Evolutionary conservation across 2,113 vertebrate species (phyloP), one percentile per base, ranked within the genome.

Genomic region (Ptilorrhoa leucosticta): DNA sequence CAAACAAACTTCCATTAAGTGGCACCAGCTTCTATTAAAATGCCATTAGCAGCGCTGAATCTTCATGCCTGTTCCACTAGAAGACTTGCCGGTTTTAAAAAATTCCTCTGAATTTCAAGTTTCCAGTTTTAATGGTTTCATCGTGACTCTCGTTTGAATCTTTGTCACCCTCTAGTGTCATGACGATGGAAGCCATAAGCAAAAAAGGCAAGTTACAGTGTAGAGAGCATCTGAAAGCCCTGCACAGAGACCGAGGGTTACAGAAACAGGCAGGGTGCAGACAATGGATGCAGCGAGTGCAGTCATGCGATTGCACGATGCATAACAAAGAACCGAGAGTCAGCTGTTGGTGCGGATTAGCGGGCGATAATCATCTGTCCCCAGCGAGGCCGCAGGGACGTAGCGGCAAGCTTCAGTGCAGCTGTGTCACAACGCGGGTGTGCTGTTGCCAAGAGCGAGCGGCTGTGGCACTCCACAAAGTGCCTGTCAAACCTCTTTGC

Each of bases 81-180:
- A 83, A 69, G 50, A 63, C n/a, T 65, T 19, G 27, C 8, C 42
- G 35, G 39, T 54, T 70, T 81, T 31, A 6, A 47, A 58, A 93
- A 88, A 75, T 15, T 37, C 17, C 45, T 81, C 24, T 28, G 33
- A 90, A 64, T 63, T n/a, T 71, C 53, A 56, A 40, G 14, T 75
- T 89, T 80, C 53, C 53, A 33, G 10, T 47, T 88, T 39, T 37
- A 50, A 48, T 14, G 37, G 21, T 12, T 83, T 66, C 63, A 23
- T 11, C 23, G 68, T 26, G 31, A 37, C 53, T 86, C 69, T 94
- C 85, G 10, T 73, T 93, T 96, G 83, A 93, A 86, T 92, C 94
- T 95, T 83, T 96, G 90, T 93, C 94, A 96, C 94, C 94, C 88
- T 95, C 93, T 96, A 96, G 93, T 78, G 85, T 92, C 92, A 53